phyloP scores from a whole-genome alignment of 2,888 invertebrate species.

The Spicauda simplicius region DNA sequence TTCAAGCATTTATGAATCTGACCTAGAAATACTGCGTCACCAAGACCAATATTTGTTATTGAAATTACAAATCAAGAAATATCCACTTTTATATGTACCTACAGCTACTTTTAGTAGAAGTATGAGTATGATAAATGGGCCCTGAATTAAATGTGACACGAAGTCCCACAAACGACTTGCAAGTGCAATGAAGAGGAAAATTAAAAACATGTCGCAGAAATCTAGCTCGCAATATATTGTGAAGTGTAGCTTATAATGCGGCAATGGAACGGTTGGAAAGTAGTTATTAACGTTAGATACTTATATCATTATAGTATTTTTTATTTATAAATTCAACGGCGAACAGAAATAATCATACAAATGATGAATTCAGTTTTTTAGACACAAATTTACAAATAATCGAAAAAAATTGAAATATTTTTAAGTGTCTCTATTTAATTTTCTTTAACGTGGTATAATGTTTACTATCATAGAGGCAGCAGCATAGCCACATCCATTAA shows the following conservation, averaged over 20 bases:
- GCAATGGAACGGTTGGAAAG: not conserved
- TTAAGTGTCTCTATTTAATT: too few species aligned
- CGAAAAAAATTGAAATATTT: too few species aligned
- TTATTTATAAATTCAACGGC: not conserved
- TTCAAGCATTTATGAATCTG: too few species aligned
- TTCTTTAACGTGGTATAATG: too few species aligned
- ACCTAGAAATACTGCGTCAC: too few species aligned
- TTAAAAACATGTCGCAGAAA: slow-evolving; percentile 32
- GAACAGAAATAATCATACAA: not conserved
- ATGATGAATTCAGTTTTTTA: too few species aligned
- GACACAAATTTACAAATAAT: too few species aligned
- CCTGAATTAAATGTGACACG: slow-evolving; percentile 31
- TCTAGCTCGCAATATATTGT: slow-evolving; percentile 9
- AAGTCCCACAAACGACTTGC: slow-evolving; percentile 29
- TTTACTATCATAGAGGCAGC: too few species aligned
- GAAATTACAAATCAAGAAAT: too few species aligned
- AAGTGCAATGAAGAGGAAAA: slow-evolving; percentile 35
- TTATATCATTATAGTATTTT: not conserved
- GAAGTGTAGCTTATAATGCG: not conserved
- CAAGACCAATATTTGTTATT: too few species aligned
- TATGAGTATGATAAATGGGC: slow-evolving; percentile 25
- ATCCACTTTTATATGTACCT: not conserved
- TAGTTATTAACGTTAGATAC: too few species aligned
- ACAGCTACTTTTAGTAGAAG: slow-evolving; percentile 17
- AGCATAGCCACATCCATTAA: too few species aligned